Percentiles rank a stretch among this genome's conserved stretches.
These are phyloP conservation scores for Drosophila truncata DNA, from an alignment of 1,140 invertebrate genomes.

Conservation along the genomic window DNA sequence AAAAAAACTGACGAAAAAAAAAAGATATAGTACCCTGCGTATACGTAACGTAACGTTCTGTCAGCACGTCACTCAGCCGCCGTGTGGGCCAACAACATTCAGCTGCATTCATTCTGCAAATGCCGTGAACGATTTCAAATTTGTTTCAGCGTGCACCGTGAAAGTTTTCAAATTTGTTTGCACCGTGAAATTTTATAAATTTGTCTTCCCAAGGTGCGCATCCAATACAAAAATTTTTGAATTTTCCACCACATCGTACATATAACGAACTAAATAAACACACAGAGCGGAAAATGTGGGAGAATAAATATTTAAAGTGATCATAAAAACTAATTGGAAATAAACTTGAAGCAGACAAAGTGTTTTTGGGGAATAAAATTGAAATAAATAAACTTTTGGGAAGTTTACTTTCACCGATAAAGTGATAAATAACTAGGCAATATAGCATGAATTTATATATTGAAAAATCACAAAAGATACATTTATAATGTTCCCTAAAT, in stretches of 20 bases:
- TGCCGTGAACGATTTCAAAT: slow-evolving; percentile 42
- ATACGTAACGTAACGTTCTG: slow-evolving; percentile 63
- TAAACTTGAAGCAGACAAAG: neutral
- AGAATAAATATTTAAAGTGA: neutral
- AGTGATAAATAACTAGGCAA: neutral
- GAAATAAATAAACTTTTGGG: no score
- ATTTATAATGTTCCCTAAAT: neutral
- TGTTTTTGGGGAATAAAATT: neutral
- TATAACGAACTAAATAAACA: slow-evolving; percentile 13
- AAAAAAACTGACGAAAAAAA: slow-evolving; percentile 44
- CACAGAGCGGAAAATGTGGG: slow-evolving; percentile 6
- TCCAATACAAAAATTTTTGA: slow-evolving; percentile 18
- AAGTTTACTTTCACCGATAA: no score
- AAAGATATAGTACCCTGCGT: slow-evolving; percentile 53
- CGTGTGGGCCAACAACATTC: slow-evolving; percentile 8
- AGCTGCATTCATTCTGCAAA: slow-evolving; percentile 29
- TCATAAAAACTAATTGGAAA: neutral
- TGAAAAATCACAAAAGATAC: no score
- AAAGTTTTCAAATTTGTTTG: slow-evolving; percentile 32
- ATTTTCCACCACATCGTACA: slow-evolving; percentile 5
- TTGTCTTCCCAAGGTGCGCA: slow-evolving; percentile 55
- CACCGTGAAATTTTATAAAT: slow-evolving; percentile 34
- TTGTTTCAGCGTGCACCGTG: slow-evolving; percentile 9
- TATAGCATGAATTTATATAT: neutral
- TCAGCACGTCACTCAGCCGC: slow-evolving; percentile 31